Evolutionary conservation across 2,113 vertebrate species (phyloP), one percentile per base, ranked within the genome.

Genomic region (Odontesthes bonariensis): DNA sequence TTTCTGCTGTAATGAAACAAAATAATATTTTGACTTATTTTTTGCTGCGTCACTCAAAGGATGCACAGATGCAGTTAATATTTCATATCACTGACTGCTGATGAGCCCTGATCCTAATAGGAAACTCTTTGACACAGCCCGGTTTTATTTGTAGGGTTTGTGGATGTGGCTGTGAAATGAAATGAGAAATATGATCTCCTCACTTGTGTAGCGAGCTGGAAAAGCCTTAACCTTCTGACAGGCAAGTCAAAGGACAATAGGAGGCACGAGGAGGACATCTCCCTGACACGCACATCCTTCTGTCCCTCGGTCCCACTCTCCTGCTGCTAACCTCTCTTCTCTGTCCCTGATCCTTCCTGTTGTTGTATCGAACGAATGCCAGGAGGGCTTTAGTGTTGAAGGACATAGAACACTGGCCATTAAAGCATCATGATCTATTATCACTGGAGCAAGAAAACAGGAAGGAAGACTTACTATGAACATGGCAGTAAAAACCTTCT

Each of bases 391-490:
- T 33, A 32, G 62, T 40, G 60, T 23, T 73, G 44, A 23, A 42
- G 1, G 68, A 57, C 42, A 13, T 22, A 61, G 23, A 55, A 47
- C 32, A n/a, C 10, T 33, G 69, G 20, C 70, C 79, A 82, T 88
- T 82, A 77, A 84, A 70, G 38, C 74, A 31, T 78, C 83, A 82
- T 47, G 70, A 73, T 16, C 17, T 12, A 60, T 77, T 67, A 70
- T 20, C 58, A 38, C 16, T 71, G 58, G 57, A 83, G 75, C 61
- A 77, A 27, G 27, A 6, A 0, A 6, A 53, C 35, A 38, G 5
- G 33, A 32, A 69, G 33, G 72, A 59, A 22, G 20, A 44, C 56
- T 10, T 20, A 9, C 17, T 33, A 17, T 22, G 52, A 64, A 38
- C 32, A 57, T 5, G 22, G 33, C 16, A 69, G 59, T 60, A 14